Conservation (phyloP, 2,113 vertebrate genomes). For the Corythoichthys intestinalis region DNA sequence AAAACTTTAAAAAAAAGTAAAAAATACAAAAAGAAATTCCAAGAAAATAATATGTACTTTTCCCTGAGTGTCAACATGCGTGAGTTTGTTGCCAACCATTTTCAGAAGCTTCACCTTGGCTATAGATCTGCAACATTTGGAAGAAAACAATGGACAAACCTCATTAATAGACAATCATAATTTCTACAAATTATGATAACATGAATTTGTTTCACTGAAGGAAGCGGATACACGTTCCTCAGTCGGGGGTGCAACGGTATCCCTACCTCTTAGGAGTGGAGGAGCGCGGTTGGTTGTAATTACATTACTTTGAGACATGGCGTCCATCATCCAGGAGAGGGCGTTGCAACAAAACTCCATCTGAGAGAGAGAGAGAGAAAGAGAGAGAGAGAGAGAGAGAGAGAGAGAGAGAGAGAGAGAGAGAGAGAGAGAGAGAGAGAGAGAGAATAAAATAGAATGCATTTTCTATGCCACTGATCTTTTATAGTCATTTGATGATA, state of each 20-base stretch:
- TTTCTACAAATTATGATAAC: background rate
- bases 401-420: background rate
- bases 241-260: no score
- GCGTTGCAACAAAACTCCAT: conserved; percentile 77
- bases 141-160: background rate
- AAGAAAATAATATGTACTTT: background rate
- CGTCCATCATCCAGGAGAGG: conserved; percentile 77
- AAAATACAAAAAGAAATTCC: background rate
- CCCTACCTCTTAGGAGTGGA: conserved; percentile 58
- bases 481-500: background rate
- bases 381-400: no score
- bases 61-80: background rate
- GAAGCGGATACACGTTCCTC: background rate
- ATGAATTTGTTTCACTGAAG: background rate
- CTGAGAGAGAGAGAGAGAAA: conserved; percentile 45
- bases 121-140: conserved; percentile 32
- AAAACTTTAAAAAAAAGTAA: no score
- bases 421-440: background rate
- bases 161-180: background rate
- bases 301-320: conserved; percentile 69
- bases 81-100: background rate
- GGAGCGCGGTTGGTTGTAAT: conserved; percentile 50
- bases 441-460: background rate
- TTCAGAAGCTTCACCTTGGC: conserved; percentile 17
- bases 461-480: background rate